Evolutionary conservation across 92 coral and sea anemone species (phyloP), one percentile per base, ranked within the genome.

Genomic region (Blastomussa wellsi): DNA sequence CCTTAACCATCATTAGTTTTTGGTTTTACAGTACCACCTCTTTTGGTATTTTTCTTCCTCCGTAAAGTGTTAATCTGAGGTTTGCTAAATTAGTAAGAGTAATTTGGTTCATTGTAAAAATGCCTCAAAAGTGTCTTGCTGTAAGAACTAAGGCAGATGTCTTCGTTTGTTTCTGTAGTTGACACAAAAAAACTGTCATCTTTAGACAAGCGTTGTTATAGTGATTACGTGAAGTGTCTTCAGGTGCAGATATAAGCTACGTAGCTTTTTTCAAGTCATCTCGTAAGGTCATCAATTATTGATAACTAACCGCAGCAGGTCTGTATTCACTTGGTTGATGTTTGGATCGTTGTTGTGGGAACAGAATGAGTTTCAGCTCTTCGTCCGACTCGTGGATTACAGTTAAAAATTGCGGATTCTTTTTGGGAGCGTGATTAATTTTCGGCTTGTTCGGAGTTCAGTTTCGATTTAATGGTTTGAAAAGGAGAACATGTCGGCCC

Each of bases 301-400:
- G 20, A 83, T 59, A 47, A 59, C 57, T n/a, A 59, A 60, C 65
- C 87, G 22, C 74, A 22, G 74, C 86, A 82, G 86, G 86, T 82
- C 38, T 74, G 47, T 60, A 47, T 39, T 59, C 80, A 47, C 49
- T 19, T 20, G 60, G 35, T 22, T 59, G 35, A 28, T 83, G 74
- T 83, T 83, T 83, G 74, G 44, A 29, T 19, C 73, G 87, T 55
- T 75, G 87, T 83, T 83, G 80, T 83, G 87, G 87, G 74, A 75
- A 83, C 87, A n/a, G 7, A 14, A 22, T 35, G 41, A 51, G 37
- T 31, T 36, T 22, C 5, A 20, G 38, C 28, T 71, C 26, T 14
- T 41, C 16, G 14, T 31, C 31, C 26, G 42, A 20, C 35, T 8
- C 12, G 72, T 26, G 53, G 75, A 22, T 70, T 19, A 17, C 35